phyloP scores from a whole-genome alignment of 2,888 invertebrate species.

The Xylocampa areola region DNA sequence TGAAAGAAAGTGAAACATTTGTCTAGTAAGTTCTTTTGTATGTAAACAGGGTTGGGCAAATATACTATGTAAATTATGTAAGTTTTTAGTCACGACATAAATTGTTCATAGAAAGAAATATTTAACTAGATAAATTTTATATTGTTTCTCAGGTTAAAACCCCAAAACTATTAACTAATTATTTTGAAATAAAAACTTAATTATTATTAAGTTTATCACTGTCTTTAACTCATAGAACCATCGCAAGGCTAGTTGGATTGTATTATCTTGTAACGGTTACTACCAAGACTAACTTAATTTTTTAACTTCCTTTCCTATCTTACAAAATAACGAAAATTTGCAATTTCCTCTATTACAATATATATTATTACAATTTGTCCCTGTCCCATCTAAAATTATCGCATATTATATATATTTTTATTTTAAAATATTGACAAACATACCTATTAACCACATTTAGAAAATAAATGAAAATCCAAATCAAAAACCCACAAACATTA shows the following conservation, averaged over 20 bases:
- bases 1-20: slow-evolving; percentile 53
- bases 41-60: slow-evolving; percentile 17
- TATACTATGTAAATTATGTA: background rate
- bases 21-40: slow-evolving; percentile 34
- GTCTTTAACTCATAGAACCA: too few species aligned
- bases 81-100: background rate
- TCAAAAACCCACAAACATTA: slow-evolving; percentile 65
- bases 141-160: too few species aligned
- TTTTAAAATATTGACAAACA: background rate
- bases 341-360: slow-evolving; percentile 30
- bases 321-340: slow-evolving; percentile 18
- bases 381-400: slow-evolving; percentile 4
- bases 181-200: too few species aligned
- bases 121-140: too few species aligned
- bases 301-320: background rate
- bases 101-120: too few species aligned
- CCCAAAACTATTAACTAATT: too few species aligned
- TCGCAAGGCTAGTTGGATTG: too few species aligned
- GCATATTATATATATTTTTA: background rate
- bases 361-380: slow-evolving; percentile 13
- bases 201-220: too few species aligned
- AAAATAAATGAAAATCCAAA: slow-evolving; percentile 34
- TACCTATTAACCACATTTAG: slow-evolving; percentile 8
- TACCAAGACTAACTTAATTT: background rate
- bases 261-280: background rate